Evolutionary conservation across 2,888 invertebrate genomes (phyloP), one percentile per base, ranked within the genome.

Genomic region (Diloba caeruleocephala): DNA sequence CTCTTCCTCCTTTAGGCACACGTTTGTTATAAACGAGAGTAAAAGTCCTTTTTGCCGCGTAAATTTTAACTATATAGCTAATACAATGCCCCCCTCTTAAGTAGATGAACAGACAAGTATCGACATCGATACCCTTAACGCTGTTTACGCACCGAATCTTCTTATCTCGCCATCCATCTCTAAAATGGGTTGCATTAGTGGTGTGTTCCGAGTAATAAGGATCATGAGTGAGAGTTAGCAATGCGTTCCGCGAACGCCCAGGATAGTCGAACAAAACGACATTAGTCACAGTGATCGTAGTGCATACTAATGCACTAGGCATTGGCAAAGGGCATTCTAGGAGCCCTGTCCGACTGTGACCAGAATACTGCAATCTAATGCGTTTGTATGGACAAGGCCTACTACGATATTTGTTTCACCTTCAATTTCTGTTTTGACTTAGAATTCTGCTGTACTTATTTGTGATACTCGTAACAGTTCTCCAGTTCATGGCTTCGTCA

Each of bases 251-350:
- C 33, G 28, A 34, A 54, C 49, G 49, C 21, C 6, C 21, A 21
- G 57, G 62, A 68, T 36, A 44, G 45, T 57, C 66, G n/a, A n/a
- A n/a, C n/a, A n/a, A 57, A 61, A 68, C 60, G 63, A 58, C 64
- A 76, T 78, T 70, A 67, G 64, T 42, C 51, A 65, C 53, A 34
- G 41, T 33, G 53, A 41, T 25, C 23, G 54, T 19, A 31, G 46
- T 32, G 81, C 71, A 81, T 82, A 75, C 64, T 75, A 78, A 82
- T 79, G 69, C 55, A 53, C 33, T 48, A 71, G 67, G 56, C 79
- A 76, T 74, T 76, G 74, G 60, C 29, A 76, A 82, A 82, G 82
- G 81, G 81, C 82, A 78, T 77, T 76, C 60, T 56, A 53, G 50
- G 65, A 78, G 70, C 70, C 73, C 71, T 71, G 72, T 48, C 46